phyloP scores from a whole-genome alignment of 2,113 vertebrate genomes.

The human region GRCh38 chrX:115207501-115208000 shows the following conservation, averaged over 20 bases:
- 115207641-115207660: not conserved
- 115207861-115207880: not conserved
- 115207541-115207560: not conserved
- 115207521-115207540: no score
- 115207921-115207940: not conserved
- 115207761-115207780: not conserved
- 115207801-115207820: slow-evolving; percentile 37
- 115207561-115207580: not conserved
- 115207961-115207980: not conserved
- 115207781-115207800: not conserved
- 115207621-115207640: not conserved
- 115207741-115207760: not conserved
- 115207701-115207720: not conserved
- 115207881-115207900: not conserved
- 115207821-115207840: not conserved
- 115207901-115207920: not conserved
- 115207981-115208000: not conserved
- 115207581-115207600: slow-evolving; percentile 8
- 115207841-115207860: not conserved
- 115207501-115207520: no score
- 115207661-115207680: slow-evolving; percentile 10
- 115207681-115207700: not conserved
- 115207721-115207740: not conserved
- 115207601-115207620: slow-evolving; percentile 27
- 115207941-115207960: not conserved